A percentile compares a stretch with the other conserved stretches of the same genome.
These are phyloP conservation scores for Acrocephalus kingi DNA, from an alignment of 2,113 vertebrate genomes.

Conservation along the genomic window DNA sequence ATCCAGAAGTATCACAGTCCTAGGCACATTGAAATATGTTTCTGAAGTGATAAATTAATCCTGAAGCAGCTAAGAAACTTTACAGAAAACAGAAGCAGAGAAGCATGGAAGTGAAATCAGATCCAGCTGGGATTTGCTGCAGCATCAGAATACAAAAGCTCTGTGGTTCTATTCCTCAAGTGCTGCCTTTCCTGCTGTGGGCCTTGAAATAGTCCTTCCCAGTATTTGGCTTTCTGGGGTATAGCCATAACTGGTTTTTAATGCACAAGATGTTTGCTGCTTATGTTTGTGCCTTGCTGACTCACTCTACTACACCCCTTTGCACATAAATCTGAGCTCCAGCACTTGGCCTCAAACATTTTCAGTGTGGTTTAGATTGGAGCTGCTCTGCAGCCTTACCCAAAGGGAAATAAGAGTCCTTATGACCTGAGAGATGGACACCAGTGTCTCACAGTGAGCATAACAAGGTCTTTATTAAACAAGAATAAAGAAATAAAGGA, in stretches of 20 bases:
- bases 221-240: neutral
- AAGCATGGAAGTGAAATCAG: neutral
- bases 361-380: neutral
- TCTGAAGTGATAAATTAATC: neutral
- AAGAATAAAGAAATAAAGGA: neutral
- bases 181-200: neutral
- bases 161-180: neutral
- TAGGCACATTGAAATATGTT: neutral
- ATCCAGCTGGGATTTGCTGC: neutral
- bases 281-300: neutral
- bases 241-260: neutral
- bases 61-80: neutral
- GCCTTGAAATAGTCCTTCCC: neutral
- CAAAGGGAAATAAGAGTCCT: neutral
- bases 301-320: neutral
- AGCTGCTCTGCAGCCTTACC: neutral
- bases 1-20: neutral
- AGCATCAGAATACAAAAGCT: neutral
- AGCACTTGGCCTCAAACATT: neutral
- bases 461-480: conserved; percentile 30
- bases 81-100: neutral
- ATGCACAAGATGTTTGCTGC: neutral
- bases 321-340: neutral
- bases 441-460: neutral
- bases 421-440: neutral